Percentiles rank a stretch among this genome's conserved stretches.
Conservation (phyloP, 1,140 invertebrate species). For the Euwallacea fornicatus region DNA sequence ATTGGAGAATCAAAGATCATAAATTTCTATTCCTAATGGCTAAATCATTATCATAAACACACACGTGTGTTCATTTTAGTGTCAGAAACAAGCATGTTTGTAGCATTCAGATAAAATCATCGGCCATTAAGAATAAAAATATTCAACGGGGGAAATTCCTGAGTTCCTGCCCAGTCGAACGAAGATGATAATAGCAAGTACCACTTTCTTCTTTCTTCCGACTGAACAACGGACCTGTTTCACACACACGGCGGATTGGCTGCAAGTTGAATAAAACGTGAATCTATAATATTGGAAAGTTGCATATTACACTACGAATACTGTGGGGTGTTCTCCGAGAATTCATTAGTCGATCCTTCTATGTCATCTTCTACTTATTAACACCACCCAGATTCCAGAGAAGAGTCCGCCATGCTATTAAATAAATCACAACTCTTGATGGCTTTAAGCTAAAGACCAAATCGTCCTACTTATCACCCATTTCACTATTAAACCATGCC, state of each 20-base stretch:
- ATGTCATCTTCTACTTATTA: not conserved
- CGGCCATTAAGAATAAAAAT: no score
- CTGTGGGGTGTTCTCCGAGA: not conserved
- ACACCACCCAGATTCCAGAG: not conserved
- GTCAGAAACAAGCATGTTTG: no score
- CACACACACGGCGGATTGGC: not conserved
- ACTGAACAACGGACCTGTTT: conserved; percentile 37
- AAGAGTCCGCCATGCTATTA: not conserved
- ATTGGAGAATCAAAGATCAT: no score
- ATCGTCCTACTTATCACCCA: conserved; percentile 37
- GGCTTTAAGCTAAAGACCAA: conserved; percentile 21
- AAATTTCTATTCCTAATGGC: no score
- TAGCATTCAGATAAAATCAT: no score
- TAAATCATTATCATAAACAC: no score
- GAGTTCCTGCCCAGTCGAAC: no score
- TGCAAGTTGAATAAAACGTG: not conserved
- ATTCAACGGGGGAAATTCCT: no score
- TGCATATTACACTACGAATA: not conserved
- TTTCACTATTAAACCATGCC: conserved; percentile 33
- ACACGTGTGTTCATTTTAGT: no score
- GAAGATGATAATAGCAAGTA: no score
- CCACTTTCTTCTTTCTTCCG: conserved; percentile 7
- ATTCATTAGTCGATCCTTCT: not conserved
- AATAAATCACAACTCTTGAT: not conserved
- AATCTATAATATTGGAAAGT: conserved; percentile 21